These are phyloP conservation scores for Pterostichus madidus DNA, from an alignment of 2,888 invertebrate species.

Conservation along the genomic window DNA sequence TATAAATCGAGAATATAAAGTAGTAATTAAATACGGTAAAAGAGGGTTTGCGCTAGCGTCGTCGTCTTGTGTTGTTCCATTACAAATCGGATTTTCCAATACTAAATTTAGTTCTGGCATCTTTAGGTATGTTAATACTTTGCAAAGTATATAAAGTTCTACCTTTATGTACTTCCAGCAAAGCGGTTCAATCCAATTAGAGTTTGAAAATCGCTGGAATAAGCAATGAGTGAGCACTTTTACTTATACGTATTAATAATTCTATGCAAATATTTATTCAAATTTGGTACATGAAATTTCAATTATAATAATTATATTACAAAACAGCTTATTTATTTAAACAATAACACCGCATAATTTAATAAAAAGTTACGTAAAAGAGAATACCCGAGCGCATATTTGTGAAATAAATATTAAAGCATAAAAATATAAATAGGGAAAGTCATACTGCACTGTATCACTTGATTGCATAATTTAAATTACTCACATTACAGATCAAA, in stretches of 20 bases:
- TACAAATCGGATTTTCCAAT: constrained; percentile 23
- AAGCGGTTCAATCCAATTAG: constrained; percentile 55
- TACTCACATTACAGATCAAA: constrained; percentile 61
- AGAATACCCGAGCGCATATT: constrained; percentile 28
- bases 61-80: neutral
- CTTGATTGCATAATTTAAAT: constrained; percentile 59
- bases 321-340: constrained; percentile 45
- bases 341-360: constrained; percentile 43
- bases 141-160: constrained; percentile 45
- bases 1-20: too few relatives aligned
- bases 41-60: too few relatives aligned
- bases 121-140: constrained; percentile 53
- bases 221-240: constrained; percentile 50
- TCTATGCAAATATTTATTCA: constrained; percentile 53
- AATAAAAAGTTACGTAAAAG: constrained; percentile 33
- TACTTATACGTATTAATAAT: constrained; percentile 59
- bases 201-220: constrained; percentile 53
- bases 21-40: neutral
- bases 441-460: constrained; percentile 48
- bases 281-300: constrained; percentile 45
- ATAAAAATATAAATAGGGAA: constrained; percentile 48
- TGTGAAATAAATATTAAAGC: constrained; percentile 38
- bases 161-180: constrained; percentile 12
- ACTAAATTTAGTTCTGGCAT: constrained; percentile 27
- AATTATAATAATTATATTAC: constrained; percentile 57